Evolutionary conservation across 2,113 vertebrate genomes (phyloP).

Genomic region (Erpornis zantholeuca): DNA sequence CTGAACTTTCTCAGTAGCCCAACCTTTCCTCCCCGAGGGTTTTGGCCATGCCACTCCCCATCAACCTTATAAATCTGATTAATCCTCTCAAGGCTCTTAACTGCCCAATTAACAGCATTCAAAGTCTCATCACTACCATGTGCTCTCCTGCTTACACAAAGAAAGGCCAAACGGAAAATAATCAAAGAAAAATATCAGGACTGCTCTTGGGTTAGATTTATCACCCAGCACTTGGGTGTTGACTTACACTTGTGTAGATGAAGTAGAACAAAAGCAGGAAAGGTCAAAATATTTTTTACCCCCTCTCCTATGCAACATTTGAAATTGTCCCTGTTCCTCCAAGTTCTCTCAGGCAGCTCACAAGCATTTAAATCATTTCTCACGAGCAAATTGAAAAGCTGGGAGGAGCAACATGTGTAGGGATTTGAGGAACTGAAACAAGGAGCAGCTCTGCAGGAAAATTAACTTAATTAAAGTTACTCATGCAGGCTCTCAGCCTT

Average conservation of each 20-base stretch:
- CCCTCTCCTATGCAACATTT: neutral
- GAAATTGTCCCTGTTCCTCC: neutral
- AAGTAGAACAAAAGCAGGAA: neutral
- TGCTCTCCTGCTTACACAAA: neutral
- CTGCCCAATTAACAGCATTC: neutral
- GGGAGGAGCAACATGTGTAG: slow-evolving; percentile 6
- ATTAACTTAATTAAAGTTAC: slow-evolving; percentile 62
- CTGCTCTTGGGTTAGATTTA: neutral
- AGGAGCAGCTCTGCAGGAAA: slow-evolving; percentile 17
- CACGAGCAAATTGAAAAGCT: slow-evolving; percentile 1
- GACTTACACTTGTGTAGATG: neutral
- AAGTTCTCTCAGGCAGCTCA: neutral
- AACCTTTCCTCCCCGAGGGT: rapidly evolving
- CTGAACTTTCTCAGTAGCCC: neutral
- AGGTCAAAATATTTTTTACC: neutral
- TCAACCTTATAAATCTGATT: neutral
- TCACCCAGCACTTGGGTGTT: neutral
- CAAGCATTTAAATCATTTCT: neutral
- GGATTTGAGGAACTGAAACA: slow-evolving; percentile 33
- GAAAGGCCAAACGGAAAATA: neutral
- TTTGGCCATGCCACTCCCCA: neutral
- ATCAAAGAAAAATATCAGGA: neutral
- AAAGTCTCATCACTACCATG: neutral
- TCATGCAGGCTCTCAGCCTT: slow-evolving; percentile 28
- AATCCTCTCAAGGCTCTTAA: neutral